Evolutionary conservation across 2,888 invertebrate genomes (phyloP), one percentile per base, ranked within the genome.

Genomic region (Oxytorus armatus): DNA sequence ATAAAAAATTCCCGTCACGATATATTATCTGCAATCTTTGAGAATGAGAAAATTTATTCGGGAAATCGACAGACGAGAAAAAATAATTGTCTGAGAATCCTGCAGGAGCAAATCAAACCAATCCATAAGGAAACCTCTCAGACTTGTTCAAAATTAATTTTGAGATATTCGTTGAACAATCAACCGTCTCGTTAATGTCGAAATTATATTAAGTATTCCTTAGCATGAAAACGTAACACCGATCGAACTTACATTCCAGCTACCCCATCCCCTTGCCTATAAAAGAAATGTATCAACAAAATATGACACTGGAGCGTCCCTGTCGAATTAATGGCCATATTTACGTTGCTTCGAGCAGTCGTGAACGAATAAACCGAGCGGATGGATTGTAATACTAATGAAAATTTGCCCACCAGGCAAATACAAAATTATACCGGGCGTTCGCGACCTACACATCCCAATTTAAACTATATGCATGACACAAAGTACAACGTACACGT

Each of bases 401-500:
- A 61, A 76, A 76, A 76, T 76, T 74, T 61, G 59, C 11, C 65
- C 39, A 36, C 3, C 7, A 14, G 21, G 23, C 23, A 55, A 11
- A 33, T 53, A n/a, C 5, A 39, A 57, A 55, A 74, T 23, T 49
- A 8, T 57, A 18, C 18, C 36, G 11, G 8, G 36, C 47, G 57
- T 16, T 29, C 11, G 49, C 29, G 18, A 36, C 55, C 44, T 23
- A 44, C 16, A 23, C 16, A 16, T 63, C 16, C 11, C 10, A 47
- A 16, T 47, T 14, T 29, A 8, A 7, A 4, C 44, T 4, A 21
- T 25, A 44, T 11, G n/a, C 25, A 25, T 18, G 29, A 51, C 36
- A 21, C 47, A 61, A 51, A 25, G n/a, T 47, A 25, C 51, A 73
- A 36, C 3, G 29, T 55, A 49, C 53, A 21, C n/a, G 39, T 49